A percentile compares a stretch with the other conserved stretches of the same genome.
Conservation (phyloP, 2,888 invertebrate genomes). For the Ormyrus rosae region DNA sequence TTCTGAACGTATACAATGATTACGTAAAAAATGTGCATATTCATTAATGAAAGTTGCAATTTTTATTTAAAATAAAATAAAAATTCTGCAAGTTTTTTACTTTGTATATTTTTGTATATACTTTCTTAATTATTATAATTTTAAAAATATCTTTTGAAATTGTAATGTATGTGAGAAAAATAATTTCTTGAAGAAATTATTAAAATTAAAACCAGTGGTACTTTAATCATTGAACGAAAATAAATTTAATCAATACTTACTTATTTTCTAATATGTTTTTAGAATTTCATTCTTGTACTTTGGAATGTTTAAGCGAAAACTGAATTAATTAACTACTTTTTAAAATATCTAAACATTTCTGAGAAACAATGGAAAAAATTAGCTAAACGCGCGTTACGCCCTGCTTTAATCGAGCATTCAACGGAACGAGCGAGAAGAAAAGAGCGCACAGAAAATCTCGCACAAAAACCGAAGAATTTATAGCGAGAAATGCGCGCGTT, state of each 20-base stretch:
- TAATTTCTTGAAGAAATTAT: conserved; percentile 29
- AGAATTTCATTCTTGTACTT: no score
- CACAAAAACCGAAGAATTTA: conserved; percentile 31
- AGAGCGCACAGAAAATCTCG: conserved; percentile 44
- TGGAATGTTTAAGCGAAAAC: no score
- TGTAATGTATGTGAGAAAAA: conserved; percentile 32
- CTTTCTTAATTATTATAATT: conserved; percentile 21
- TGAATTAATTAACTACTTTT: neutral
- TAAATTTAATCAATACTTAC: neutral
- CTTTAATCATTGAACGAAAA: no score
- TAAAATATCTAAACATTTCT: conserved; percentile 8
- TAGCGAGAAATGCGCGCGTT: conserved; percentile 14
- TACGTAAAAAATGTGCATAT: no score
- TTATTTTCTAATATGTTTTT: neutral
- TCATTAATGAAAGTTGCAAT: neutral
- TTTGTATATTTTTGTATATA: conserved; percentile 45
- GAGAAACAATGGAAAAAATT: conserved; percentile 20
- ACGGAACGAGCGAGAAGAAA: conserved; percentile 43
- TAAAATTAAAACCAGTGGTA: neutral
- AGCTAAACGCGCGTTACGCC: conserved; percentile 25
- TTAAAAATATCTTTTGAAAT: conserved; percentile 5
- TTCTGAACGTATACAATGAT: no score
- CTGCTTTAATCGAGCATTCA: conserved; percentile 23
- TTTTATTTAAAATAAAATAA: neutral
- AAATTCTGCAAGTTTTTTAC: neutral